phyloP scores from a whole-genome alignment of 2,888 invertebrate species.

The Cataglyphis altisquamis region DNA sequence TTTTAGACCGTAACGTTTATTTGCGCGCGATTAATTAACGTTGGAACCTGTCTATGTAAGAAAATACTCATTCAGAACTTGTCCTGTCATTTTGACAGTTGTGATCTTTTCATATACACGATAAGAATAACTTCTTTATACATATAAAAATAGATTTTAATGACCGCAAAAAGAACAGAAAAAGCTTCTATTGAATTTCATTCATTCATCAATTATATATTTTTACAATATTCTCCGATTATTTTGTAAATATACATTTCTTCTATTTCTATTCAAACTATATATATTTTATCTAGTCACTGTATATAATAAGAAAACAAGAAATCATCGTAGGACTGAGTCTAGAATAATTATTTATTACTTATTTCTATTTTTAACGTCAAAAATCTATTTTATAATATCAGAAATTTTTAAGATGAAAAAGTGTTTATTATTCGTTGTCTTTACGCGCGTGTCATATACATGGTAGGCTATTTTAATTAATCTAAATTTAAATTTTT shows the following conservation, averaged over 20 bases:
- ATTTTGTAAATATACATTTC: not conserved
- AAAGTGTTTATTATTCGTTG: not conserved
- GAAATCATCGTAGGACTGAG: not conserved
- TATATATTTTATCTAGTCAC: not conserved
- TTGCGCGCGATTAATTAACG: not conserved
- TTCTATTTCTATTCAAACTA: not conserved
- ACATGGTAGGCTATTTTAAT: no score
- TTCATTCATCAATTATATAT: not conserved
- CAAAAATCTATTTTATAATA: not conserved
- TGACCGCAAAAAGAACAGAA: not conserved
- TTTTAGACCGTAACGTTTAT: not conserved
- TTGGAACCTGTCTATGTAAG: not conserved
- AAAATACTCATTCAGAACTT: not conserved
- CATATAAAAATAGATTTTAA: not conserved
- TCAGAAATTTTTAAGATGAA: not conserved
- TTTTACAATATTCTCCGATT: not conserved
- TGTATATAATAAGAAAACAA: not conserved
- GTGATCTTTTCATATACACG: not conserved
- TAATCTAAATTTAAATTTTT: no score
- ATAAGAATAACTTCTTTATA: not conserved
- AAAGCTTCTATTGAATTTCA: not conserved
- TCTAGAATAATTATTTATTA: not conserved
- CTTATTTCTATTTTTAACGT: not conserved
- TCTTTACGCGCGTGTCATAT: not conserved
- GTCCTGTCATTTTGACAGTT: not conserved